A percentile compares a stretch with the other conserved stretches of the same genome.
Conservation (phyloP, 2,888 invertebrate species). For the Anaspis maculata region DNA sequence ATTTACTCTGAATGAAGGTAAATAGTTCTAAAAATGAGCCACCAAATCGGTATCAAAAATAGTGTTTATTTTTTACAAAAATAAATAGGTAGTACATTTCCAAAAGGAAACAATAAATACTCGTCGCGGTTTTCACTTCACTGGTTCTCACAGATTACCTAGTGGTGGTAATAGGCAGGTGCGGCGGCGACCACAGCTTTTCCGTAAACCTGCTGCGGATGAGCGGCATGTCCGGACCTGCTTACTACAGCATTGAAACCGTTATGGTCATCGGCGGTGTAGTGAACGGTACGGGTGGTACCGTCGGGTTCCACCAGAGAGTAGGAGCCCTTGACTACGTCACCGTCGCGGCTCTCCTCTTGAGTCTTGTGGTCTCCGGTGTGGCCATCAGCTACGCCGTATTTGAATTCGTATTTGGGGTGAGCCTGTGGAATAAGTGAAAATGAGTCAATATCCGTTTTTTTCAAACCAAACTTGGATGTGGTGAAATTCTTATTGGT, state of each 20-base stretch:
- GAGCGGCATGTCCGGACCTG: constrained; percentile 47
- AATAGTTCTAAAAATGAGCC: too few relatives aligned
- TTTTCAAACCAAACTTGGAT: background rate
- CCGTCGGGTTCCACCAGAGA: constrained; percentile 48
- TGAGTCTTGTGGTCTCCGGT: constrained; percentile 44
- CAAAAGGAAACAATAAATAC: constrained; percentile 3
- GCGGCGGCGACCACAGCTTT: constrained; percentile 6
- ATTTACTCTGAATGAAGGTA: too few relatives aligned
- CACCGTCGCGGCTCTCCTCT: constrained; percentile 50
- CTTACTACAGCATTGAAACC: constrained; percentile 41
- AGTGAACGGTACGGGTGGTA: constrained; percentile 48
- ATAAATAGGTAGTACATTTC: constrained; percentile 9
- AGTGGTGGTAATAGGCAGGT: constrained; percentile 3
- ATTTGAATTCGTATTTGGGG: constrained; percentile 57
- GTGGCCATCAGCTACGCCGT: constrained; percentile 53
- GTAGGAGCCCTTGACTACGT: constrained; percentile 45
- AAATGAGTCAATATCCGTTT: background rate
- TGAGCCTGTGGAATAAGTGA: constrained; percentile 35
- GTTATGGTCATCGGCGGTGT: constrained; percentile 49
- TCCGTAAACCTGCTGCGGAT: constrained; percentile 31
- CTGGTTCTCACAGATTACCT: too few relatives aligned
- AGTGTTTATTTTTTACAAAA: constrained; percentile 13
- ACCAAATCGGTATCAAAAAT: too few relatives aligned
- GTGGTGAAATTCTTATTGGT: too few relatives aligned
- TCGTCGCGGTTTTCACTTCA: background rate